Base-by-base conservation (phyloP, 2,888 invertebrate genomes). In the Drosophila hamatofila region DNA sequence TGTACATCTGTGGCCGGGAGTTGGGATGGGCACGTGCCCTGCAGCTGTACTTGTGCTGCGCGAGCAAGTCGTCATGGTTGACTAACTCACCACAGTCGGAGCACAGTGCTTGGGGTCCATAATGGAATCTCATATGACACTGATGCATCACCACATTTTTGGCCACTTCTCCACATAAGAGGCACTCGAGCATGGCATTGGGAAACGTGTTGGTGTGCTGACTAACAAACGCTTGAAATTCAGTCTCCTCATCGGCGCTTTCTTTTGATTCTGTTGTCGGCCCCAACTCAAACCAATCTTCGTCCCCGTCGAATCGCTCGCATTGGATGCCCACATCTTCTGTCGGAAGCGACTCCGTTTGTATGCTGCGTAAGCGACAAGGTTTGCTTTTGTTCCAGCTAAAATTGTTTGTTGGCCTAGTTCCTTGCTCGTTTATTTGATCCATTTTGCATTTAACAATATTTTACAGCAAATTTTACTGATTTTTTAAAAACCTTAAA, bases 131-230 rank as follows among this genome's bases (percentile, higher is more conserved):
- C 80, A 92, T 75, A 48, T 91, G 92, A 0, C 39, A 58, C 8
- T 68, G 58, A 27, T 84, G 88, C 42, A 70, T 60, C 7, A 11
- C 2, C 30, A 54, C 30, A 1, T 62, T 61, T 2, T 49, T 67
- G 7, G 72, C 56, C 4, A 91, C 60, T 49, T 91, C 89, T 4
- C 92, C 91, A 33, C 92, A 92, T 0, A 79, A 1, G 33, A 71
- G 61, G 52, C 91, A 91, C 63, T 88, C 89, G 2, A 78, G 27
- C 71, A 79, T 83, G 1, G 76, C 84, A 35, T 88, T 90, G n/a
- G 69, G 64, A 23, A 80, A 79, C 18, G 63, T 62, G 16, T 49
- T 46, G 0, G 85, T 82, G 18, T 84, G 72, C 5, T 81, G 68
- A 18, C 64, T 58, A 0, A 83, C 74, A 57, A 70, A 91, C 39